Conservation (phyloP, 2,797 vertebrate species). For the Psittacula echo region DNA sequence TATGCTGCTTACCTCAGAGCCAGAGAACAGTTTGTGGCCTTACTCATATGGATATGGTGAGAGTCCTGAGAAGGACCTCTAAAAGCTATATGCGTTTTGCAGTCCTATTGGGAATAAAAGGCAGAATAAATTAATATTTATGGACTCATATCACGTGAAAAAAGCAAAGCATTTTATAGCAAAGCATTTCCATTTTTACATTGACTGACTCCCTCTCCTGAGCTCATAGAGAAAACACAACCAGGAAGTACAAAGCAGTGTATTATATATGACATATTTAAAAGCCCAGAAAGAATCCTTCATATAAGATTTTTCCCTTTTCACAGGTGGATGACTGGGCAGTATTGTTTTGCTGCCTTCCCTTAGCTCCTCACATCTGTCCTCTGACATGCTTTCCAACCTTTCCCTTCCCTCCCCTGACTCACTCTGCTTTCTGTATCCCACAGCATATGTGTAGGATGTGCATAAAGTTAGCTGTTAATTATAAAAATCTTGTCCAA, state of each 20-base stretch:
- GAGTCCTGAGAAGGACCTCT: background rate
- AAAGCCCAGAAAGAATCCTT: background rate
- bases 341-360: slow-evolving; percentile 19
- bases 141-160: background rate
- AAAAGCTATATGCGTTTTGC: background rate
- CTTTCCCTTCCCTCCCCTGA: background rate
- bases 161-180: background rate
- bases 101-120: background rate
- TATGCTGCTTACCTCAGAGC: background rate
- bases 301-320: background rate
- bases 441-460: background rate
- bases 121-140: background rate
- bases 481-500: slow-evolving; percentile 3
- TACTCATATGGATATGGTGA: background rate
- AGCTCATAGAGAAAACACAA: background rate
- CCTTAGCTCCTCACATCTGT: background rate
- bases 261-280: background rate
- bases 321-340: background rate
- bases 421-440: background rate
- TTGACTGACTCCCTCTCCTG: background rate
- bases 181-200: background rate
- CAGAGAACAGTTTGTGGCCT: background rate
- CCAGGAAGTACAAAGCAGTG: background rate
- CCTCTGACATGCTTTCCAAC: background rate
- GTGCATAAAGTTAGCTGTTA: background rate